These are phyloP conservation scores for Odontomachus brunneus DNA, from an alignment of 1,140 invertebrate genomes.

Conservation along the genomic window DNA sequence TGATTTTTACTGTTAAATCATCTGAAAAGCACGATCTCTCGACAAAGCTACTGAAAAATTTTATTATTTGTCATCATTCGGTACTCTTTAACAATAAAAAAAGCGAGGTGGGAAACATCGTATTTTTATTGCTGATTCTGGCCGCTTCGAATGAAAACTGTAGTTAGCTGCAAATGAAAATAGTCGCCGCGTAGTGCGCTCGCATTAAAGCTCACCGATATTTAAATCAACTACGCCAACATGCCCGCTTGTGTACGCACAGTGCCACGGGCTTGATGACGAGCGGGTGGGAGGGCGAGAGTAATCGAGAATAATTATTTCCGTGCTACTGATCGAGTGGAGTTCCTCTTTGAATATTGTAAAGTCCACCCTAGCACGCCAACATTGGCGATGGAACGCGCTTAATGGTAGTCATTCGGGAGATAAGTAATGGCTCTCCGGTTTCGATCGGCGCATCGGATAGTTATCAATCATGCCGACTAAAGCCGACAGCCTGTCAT, in stretches of 20 bases:
- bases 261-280: neutral
- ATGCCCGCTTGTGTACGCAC: conserved; percentile 25
- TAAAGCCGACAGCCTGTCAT: conserved; percentile 76
- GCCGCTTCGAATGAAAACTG: neutral
- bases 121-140: neutral
- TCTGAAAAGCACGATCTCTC: neutral
- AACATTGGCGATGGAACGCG: conserved; percentile 55
- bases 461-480: conserved; percentile 80
- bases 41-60: neutral
- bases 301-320: conserved; percentile 70
- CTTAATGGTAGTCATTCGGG: conserved; percentile 80
- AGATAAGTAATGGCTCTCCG: conserved; percentile 81
- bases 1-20: neutral
- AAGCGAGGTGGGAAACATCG: neutral
- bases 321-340: conserved; percentile 63
- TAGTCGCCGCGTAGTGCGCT: conserved; percentile 5
- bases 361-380: conserved; percentile 41
- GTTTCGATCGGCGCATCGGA: conserved; percentile 80
- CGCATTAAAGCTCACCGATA: conserved; percentile 51
- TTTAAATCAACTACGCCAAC: conserved; percentile 39
- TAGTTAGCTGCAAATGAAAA: conserved; percentile 27
- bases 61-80: neutral
- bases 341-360: conserved; percentile 62
- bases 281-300: conserved; percentile 10
- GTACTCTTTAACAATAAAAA: neutral